phyloP scores from a whole-genome alignment of 2,797 vertebrate genomes.

The Potorous gilbertii region DNA sequence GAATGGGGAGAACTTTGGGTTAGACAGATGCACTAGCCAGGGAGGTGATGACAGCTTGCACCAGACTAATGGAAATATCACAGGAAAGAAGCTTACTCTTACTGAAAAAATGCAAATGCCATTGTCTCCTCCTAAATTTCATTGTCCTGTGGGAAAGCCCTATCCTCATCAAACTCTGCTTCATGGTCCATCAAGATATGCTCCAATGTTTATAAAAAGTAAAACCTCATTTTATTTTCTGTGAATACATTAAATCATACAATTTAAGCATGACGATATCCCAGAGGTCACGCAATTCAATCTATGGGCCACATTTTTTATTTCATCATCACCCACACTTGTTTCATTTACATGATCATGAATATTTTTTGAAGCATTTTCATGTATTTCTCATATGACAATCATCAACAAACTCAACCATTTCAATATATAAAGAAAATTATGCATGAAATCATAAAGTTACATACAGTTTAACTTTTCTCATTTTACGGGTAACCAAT shows the following conservation, averaged over 20 bases:
- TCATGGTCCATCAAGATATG: background rate
- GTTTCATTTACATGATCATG: background rate
- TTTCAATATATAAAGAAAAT: background rate
- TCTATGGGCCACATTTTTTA: background rate
- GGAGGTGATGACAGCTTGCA: background rate
- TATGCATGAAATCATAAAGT: background rate
- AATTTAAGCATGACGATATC: background rate
- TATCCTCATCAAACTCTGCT: background rate
- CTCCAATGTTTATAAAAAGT: background rate
- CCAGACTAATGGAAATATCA: background rate
- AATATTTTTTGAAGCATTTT: background rate
- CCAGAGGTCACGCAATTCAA: background rate
- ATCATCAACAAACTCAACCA: background rate
- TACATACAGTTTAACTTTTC: background rate
- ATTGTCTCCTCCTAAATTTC: background rate
- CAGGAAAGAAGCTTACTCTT: background rate
- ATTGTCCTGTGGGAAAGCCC: background rate
- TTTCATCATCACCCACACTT: background rate
- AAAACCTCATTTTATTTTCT: background rate
- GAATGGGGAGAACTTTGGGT: background rate
- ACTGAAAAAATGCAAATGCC: background rate
- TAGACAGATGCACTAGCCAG: background rate
- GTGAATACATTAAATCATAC: background rate
- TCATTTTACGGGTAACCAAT: background rate
- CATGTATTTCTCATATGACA: background rate